Conservation (phyloP, 2,888 invertebrate genomes). For the Hermodice carunculata region DNA sequence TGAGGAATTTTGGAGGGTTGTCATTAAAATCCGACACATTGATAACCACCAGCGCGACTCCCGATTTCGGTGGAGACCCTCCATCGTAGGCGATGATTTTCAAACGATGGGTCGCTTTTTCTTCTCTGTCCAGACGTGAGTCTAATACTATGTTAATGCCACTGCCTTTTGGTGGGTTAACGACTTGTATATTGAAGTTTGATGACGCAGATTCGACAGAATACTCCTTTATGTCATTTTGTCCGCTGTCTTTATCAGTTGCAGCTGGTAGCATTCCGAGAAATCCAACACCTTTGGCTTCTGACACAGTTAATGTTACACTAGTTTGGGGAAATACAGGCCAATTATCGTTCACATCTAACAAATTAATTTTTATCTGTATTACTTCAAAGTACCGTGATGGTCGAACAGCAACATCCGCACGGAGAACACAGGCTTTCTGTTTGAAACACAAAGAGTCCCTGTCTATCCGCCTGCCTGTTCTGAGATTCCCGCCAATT, state of each 20-base stretch:
- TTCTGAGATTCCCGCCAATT: no score
- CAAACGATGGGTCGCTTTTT: conserved; percentile 78
- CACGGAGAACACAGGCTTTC: no score
- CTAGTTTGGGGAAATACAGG: conserved; percentile 41
- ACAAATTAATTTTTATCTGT: conserved; percentile 41
- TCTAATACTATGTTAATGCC: conserved; percentile 14
- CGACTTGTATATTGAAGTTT: conserved; percentile 1
- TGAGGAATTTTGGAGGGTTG: conserved; percentile 91
- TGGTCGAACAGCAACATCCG: no score
- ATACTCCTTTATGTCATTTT: conserved; percentile 80
- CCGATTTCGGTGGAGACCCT: conserved; percentile 31
- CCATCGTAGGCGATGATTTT: conserved; percentile 15
- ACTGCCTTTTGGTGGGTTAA: no score
- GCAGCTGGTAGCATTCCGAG: conserved; percentile 62
- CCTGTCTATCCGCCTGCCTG: no score
- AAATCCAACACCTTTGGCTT: conserved; percentile 35
- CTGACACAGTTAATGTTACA: conserved; percentile 32
- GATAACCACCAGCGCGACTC: conserved; percentile 59
- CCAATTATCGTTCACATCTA: conserved; percentile 52
- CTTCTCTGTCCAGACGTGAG: conserved; percentile 86
- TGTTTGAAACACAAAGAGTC: no score
- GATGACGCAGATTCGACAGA: conserved; percentile 15
- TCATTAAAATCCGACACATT: conserved; percentile 73
- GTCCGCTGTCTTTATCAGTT: conserved; percentile 86
- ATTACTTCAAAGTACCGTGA: no score